These are phyloP conservation scores for Andrena praecox DNA, from an alignment of 2,888 invertebrate species.

Conservation along the genomic window DNA sequence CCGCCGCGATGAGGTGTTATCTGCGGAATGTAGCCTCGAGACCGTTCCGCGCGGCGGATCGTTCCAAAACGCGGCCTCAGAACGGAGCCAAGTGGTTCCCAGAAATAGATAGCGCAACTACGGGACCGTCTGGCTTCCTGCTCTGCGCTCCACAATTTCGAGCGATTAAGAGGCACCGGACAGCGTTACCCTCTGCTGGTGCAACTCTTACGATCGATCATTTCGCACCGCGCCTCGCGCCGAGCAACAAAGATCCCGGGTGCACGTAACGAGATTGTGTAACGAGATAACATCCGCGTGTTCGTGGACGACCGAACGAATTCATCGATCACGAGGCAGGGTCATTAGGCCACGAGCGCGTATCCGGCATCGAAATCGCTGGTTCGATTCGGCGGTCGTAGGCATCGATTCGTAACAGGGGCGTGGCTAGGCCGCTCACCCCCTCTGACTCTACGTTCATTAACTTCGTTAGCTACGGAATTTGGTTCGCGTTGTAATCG, in stretches of 20 bases:
- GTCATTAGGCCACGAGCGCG: constrained; percentile 45
- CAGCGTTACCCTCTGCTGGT: not conserved
- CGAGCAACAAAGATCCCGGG: constrained; percentile 42
- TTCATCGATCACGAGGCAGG: constrained; percentile 47
- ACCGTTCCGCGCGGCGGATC: not conserved
- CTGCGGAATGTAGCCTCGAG: not conserved
- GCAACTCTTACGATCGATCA: constrained; percentile 40
- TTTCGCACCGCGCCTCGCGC: constrained; percentile 23
- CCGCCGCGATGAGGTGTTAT: constrained; percentile 12
- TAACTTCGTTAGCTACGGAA: constrained; percentile 64
- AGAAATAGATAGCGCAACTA: not conserved
- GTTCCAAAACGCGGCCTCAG: not conserved
- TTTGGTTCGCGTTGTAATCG: constrained; percentile 40
- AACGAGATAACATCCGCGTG: constrained; percentile 54
- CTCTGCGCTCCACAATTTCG: constrained; percentile 3
- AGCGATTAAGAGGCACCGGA: not conserved
- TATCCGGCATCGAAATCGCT: constrained; percentile 62
- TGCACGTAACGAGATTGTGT: constrained; percentile 61
- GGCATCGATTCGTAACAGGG: constrained; percentile 31
- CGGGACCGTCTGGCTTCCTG: not conserved
- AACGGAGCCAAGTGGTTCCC: no score
- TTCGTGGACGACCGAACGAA: constrained; percentile 52
- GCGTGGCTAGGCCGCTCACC: constrained; percentile 46
- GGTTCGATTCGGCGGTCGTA: constrained; percentile 20
- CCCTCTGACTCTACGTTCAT: constrained; percentile 39